Base-by-base conservation (phyloP, 2,888 invertebrate species). In the Stramonita haemastoma region DNA sequence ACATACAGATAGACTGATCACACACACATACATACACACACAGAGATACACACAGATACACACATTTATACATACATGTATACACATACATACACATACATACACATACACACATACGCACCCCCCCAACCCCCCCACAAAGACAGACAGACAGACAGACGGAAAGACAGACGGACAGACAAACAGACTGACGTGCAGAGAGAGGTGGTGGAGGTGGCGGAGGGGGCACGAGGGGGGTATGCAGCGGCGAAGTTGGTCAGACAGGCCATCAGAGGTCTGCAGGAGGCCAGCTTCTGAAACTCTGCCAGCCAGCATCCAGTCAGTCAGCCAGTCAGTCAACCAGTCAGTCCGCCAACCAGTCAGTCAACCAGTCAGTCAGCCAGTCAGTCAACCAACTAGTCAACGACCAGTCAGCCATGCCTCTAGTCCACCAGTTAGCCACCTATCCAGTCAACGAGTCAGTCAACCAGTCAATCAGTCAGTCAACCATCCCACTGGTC, bases 241-340 rank as follows among this genome's bases (percentile, higher is more conserved):
- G 34, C 79, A 22, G 81, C 11, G 81, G 81, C 81, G 26, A 83
- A 83, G 46, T 83, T n/a, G 26, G 36, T 83, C 22, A 83, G 46
- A 83, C 81, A 83, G 19, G 32, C 26, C 81, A 83, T 83, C 81
- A 83, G 36, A 26, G 81, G 81, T 36, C 46, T 19, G 26, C 81
- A 83, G 46, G 81, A 36, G 22, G 81, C 19, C 26, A 83, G 26
- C 46, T 83, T 83, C 81, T 83, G 81, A 22, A 83, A 83, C 81
- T 83, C 81, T 83, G 81, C 79, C 29, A 11, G 6, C 79, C 32
- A 29, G 17, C 79, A 81, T 17, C 17, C 79, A 81, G 8, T 46
- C 46, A 46, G 8, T 46, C 46, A 46, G 8, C 8, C 46, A 46
- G 2, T 8, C 46, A 2, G 8, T 46, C 46, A 46, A 46, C 8